Evolutionary conservation across 1,140 invertebrate genomes (phyloP), one percentile per base, ranked within the genome.

Genomic region (Drosophila willistoni): DNA sequence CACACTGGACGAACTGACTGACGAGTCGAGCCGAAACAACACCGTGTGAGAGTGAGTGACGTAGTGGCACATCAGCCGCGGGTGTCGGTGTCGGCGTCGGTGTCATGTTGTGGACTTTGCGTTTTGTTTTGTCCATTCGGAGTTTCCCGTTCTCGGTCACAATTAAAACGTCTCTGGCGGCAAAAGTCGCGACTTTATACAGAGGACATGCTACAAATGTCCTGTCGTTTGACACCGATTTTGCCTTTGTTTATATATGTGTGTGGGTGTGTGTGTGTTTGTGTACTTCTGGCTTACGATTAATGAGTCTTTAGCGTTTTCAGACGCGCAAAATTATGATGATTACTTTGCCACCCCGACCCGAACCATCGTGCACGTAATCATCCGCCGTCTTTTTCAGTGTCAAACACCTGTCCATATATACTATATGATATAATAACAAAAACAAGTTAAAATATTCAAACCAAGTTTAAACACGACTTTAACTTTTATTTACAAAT

Each of bases 261-360:
- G 57, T 36, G 33, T 57, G 7, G 10, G 13, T n/a, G 6, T 73
- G 57, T 36, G 33, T 57, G 7, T 13, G 29, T 60, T 19, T 60
- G 63, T 75, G 44, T 60, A 17, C 22, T 56, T 13, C 36, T 42
- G 69, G 73, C 68, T 61, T 70, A 64, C 68, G 72, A 85, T 90
- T 90, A 90, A 90, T 87, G 82, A 83, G 87, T 81, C 68, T 79
- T 86, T 90, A 75, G 73, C 74, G 76, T 90, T 85, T 89, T 77
- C 73, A 56, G 71, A 44, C 69, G 66, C 19, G 22, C 63, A 57
- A 61, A 83, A 69, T 83, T 81, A 89, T 78, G 66, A 73, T 80
- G 80, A 83, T 89, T 85, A 81, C 77, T 71, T 71, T 68, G 65
- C 59, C 68, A 59, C 33, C 22, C 47, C 41, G 57, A 22, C 67